Conservation (phyloP, 2,113 vertebrate genomes). For the Notechis scutatus region DNA sequence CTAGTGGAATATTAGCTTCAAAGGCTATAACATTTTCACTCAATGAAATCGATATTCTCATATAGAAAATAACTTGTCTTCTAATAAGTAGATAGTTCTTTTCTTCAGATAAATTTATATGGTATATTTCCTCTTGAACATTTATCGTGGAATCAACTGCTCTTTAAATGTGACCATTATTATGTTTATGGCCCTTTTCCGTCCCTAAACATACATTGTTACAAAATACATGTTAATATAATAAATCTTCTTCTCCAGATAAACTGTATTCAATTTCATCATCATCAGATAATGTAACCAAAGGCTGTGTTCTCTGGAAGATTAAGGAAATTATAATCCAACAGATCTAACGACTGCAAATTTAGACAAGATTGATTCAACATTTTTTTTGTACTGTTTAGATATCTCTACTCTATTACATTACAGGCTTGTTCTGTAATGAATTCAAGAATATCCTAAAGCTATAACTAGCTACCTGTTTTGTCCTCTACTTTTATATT, state of each 20-base stretch:
- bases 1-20: neutral
- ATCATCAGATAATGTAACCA: neutral
- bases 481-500: neutral
- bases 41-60: neutral
- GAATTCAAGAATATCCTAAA: neutral
- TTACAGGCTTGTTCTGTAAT: fast-evolving
- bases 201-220: neutral
- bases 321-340: neutral
- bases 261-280: neutral
- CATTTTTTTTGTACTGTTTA: neutral
- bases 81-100: neutral
- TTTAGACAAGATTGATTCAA: neutral
- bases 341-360: neutral
- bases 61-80: neutral
- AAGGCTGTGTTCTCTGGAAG: neutral
- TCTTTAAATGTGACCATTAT: neutral
- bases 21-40: neutral
- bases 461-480: neutral
- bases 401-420: neutral
- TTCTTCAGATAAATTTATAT: neutral
- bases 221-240: neutral
- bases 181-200: neutral
- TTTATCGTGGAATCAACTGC: neutral
- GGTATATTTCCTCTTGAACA: neutral
- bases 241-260: neutral